phyloP scores from a whole-genome alignment of 2,888 invertebrate species.

The Parnassius apollo region DNA sequence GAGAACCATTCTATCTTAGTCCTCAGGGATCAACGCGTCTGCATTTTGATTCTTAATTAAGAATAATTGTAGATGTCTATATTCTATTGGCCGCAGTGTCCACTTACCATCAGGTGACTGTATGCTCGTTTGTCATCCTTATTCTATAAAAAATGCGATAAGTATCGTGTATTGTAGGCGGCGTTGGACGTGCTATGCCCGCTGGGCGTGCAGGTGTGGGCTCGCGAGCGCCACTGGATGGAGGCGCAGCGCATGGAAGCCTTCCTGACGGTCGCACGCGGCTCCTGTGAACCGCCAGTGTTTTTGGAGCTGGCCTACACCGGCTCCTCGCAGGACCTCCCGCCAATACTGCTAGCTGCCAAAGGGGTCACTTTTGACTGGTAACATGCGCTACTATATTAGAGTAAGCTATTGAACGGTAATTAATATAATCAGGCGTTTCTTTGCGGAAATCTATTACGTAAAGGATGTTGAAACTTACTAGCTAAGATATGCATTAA shows the following conservation, averaged over 20 bases:
- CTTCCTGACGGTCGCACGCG: constrained; percentile 84
- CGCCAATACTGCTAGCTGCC: constrained; percentile 84
- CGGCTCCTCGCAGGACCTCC: constrained; percentile 62
- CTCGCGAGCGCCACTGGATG: constrained; percentile 84
- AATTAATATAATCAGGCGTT: no score
- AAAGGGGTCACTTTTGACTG: constrained; percentile 84
- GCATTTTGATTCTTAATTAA: no score
- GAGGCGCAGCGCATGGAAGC: constrained; percentile 83
- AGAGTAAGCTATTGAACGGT: neutral
- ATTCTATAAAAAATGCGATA: no score
- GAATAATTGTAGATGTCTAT: no score
- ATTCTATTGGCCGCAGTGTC: no score
- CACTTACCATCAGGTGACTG: no score
- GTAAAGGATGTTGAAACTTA: neutral
- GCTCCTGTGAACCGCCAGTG: constrained; percentile 84
- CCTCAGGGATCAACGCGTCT: no score
- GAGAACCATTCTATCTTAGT: no score
- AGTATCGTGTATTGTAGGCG: constrained; percentile 40
- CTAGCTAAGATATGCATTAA: no score
- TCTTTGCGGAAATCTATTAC: neutral
- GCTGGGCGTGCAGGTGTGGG: constrained; percentile 73
- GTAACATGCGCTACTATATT: constrained; percentile 34
- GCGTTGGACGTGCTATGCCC: constrained; percentile 83
- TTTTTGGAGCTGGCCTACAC: constrained; percentile 84
- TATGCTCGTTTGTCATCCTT: no score